Base-by-base conservation (phyloP, 2,113 vertebrate genomes). In the Pithys albifrons region DNA sequence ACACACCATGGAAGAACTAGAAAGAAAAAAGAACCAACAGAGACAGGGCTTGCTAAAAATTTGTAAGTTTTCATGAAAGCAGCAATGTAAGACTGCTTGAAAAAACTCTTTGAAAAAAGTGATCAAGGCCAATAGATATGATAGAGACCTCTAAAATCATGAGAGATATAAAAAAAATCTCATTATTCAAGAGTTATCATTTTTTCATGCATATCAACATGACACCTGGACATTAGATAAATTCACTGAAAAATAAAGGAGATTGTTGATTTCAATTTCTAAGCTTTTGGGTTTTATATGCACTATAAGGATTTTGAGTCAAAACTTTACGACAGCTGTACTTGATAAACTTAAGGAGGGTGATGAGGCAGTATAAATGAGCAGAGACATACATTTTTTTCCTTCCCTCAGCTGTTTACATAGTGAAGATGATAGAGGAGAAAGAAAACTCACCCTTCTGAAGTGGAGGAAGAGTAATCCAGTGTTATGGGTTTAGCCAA, bases 31-130 rank as follows among this genome's bases (percentile, higher is more conserved):
- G 57, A 48, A 58, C 17, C 33, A 4, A 22, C 3, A 71, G 17
- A 64, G 27, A 72, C 25, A 3, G 46, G 0, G 5, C 1, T 55
- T 43, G 4, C 48, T 3, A 48, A 1, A 66, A 73, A 6, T 6
- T 2, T 29, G 4, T 46, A 86, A 43, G 1, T 18, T 88, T 66
- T 51, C 22, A 16, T 37, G 57, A 77, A 71, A 77, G 3, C 9
- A 39, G 18, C 8, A n/a, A 12, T 17, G 10, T 31, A 31, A 46
- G 19, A 39, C 31, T 54, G 28, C 2, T 43, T 87, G 57, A 71
- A 78, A 43, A 33, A 7, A 17, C 18, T 67, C 17, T 19, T 51
- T 66, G 7, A 51, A 72, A 67, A 51, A 58, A 18, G 4, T 58
- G 19, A 18, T 29, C 28, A 69, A 33, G 15, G 20, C 33, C 14